Evolutionary conservation across 64 coral and sea anemone species (phyloP), one percentile per base, ranked within the genome.

Genomic region (Montipora foliosa): DNA sequence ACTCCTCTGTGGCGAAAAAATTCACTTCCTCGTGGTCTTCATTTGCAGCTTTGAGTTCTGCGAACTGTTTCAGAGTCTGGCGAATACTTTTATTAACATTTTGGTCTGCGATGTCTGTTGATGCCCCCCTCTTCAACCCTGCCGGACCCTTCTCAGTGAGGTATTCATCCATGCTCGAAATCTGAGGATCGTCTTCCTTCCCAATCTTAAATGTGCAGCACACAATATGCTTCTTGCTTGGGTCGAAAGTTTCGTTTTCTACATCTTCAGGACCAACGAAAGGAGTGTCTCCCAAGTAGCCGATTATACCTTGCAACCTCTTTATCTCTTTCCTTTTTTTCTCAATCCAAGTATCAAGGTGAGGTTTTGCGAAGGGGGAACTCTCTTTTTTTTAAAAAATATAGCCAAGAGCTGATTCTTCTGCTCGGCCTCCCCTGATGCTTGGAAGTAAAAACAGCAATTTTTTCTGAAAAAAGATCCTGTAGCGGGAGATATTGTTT

Each of bases 1-100:
- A 45, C n/a, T 92, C 90, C 14, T 92, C 90, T 76, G 90, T 92
- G 21, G 70, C 80, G 73, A 92, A 44, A 53, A 92, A 84, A n/a
- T 47, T 92, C 6, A 45, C 48, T 13, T 79, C 62, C 21, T 17
- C 4, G 49, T 85, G 81, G 49, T 92, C 71, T 83, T 82, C 80
- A 77, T 85, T 92, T 16, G 29, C 80, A 46, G 80, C 6, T 71
- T 84, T 92, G 11, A 92, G 64, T 17, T 21, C 58, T 53, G 19
- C 13, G 24, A 92, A 84, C 62, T 76, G 17, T 37, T 52, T 48
- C 73, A 79, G 21, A 84, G 90, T 75, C 80, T 92, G 62, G 12
- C 90, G 71, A 5, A 85, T 74, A 47, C 75, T 85, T 72, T 60
- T 92, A 22, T 29, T 11, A 6, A 72, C 55, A n/a, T 8, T 66